Conservation (phyloP, 2,888 invertebrate genomes). For the Amphimallon solstitiale region DNA sequence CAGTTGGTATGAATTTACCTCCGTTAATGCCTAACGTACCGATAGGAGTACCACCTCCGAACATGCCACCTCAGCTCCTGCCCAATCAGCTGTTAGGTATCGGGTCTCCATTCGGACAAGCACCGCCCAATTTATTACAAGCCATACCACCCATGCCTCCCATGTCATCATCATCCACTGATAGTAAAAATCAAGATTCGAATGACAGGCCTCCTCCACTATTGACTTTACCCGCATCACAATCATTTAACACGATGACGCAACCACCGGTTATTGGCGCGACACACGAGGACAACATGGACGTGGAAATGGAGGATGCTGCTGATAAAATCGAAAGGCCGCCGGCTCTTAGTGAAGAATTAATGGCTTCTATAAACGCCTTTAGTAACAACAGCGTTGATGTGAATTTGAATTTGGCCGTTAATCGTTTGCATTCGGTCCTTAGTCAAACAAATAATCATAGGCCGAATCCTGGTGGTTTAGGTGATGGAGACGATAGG, state of each 20-base stretch:
- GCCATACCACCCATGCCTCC: conserved; percentile 48
- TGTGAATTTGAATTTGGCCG: conserved; percentile 44
- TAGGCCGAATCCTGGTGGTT: conserved; percentile 31
- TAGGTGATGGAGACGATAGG: conserved; percentile 53
- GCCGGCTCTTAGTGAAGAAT: conserved; percentile 62
- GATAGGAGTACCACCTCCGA: conserved; percentile 68
- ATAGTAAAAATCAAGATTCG: conserved; percentile 44
- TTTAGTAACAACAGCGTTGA: conserved; percentile 43
- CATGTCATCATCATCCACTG: conserved; percentile 44
- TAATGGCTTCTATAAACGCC: conserved; percentile 61
- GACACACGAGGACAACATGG: conserved; percentile 77
- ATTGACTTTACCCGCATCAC: conserved; percentile 25
- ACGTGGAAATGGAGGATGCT: conserved; percentile 78
- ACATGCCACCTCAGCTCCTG: conserved; percentile 63
- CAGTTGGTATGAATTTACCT: conserved; percentile 61
- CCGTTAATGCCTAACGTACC: conserved; percentile 67
- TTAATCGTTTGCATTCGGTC: conserved; percentile 44
- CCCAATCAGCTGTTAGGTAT: conserved; percentile 61
- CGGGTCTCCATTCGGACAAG: conserved; percentile 57
- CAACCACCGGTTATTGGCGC: conserved; percentile 54
- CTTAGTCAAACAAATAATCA: conserved; percentile 25
- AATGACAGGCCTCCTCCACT: conserved; percentile 29
- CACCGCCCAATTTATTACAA: conserved; percentile 54
- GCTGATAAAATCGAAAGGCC: conserved; percentile 54
- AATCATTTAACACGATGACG: conserved; percentile 45